A percentile compares a stretch with the other conserved stretches of the same genome.
phyloP scores from a whole-genome alignment of 2,888 invertebrate genomes.

The Coenonympha arcania region DNA sequence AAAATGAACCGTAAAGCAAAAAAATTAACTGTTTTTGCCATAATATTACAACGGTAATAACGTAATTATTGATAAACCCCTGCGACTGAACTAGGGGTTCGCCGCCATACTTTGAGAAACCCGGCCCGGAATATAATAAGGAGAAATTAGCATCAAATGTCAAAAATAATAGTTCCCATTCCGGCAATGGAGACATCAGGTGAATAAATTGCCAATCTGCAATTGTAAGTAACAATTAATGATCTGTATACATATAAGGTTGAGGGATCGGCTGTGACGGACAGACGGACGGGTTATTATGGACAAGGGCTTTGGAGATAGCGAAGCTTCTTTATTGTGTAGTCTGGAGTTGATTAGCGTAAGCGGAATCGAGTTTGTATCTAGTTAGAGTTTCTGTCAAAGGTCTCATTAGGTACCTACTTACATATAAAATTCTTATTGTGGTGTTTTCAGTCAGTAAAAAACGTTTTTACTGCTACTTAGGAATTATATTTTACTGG shows the following conservation, averaged over 20 bases:
- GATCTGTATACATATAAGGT: slow-evolving; percentile 55
- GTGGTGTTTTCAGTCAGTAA: no score
- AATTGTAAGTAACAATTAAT: slow-evolving; percentile 62
- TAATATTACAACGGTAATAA: no score
- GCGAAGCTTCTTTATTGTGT: slow-evolving; percentile 9
- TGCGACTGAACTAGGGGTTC: no score
- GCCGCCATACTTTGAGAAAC: slow-evolving; percentile 14
- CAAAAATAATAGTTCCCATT: slow-evolving; percentile 52
- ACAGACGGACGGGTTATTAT: slow-evolving; percentile 46
- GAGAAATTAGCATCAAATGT: slow-evolving; percentile 27
- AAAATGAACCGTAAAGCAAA: no score
- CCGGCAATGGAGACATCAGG: slow-evolving; percentile 40
- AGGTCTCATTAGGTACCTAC: no score
- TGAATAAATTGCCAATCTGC: slow-evolving; percentile 61
- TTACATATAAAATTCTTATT: no score
- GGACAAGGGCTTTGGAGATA: slow-evolving; percentile 17
- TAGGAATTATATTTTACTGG: no score
- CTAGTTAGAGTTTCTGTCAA: neutral
- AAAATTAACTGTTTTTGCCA: no score
- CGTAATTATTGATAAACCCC: no score
- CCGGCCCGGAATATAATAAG: slow-evolving; percentile 9
- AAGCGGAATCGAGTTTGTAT: neutral
- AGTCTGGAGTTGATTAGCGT: slow-evolving; percentile 11
- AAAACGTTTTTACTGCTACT: no score
- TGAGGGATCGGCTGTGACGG: slow-evolving; percentile 42